These are phyloP conservation scores for Mystacornis crossleyi DNA, from an alignment of 2,113 vertebrate genomes.

Conservation along the genomic window DNA sequence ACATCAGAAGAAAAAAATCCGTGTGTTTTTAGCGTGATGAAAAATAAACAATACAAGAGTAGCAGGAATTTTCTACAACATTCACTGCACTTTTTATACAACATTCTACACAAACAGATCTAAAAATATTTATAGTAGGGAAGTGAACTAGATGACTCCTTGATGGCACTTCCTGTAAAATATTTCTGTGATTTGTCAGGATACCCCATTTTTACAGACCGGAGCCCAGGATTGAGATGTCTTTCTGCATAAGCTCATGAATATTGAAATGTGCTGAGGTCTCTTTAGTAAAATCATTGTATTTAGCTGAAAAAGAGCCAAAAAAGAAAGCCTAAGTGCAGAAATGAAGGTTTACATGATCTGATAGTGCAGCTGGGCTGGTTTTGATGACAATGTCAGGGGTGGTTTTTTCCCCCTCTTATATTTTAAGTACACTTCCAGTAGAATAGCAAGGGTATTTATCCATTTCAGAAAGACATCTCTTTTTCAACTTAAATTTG, in stretches of 20 bases:
- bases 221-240: not conserved
- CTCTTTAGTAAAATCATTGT: not conserved
- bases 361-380: not conserved
- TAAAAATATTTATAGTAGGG: not conserved
- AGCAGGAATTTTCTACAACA: not conserved
- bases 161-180: not conserved
- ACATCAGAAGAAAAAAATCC: not conserved
- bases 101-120: not conserved
- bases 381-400: not conserved
- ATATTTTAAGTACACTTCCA: not conserved
- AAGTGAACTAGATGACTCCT: not conserved
- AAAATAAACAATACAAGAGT: not conserved
- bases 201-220: not conserved
- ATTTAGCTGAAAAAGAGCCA: not conserved
- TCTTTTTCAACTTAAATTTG: not conserved
- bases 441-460: not conserved
- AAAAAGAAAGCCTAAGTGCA: not conserved
- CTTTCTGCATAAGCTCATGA: not conserved
- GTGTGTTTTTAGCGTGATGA: not conserved
- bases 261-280: not conserved
- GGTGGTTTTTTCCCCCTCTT: accelerated
- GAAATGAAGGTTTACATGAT: not conserved
- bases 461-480: not conserved
- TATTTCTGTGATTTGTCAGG: not conserved
- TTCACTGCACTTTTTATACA: not conserved